A percentile compares a stretch with the other conserved stretches of the same genome.
These are phyloP conservation scores for Harpalus rubripes DNA, from an alignment of 2,888 invertebrate species.

Conservation along the genomic window DNA sequence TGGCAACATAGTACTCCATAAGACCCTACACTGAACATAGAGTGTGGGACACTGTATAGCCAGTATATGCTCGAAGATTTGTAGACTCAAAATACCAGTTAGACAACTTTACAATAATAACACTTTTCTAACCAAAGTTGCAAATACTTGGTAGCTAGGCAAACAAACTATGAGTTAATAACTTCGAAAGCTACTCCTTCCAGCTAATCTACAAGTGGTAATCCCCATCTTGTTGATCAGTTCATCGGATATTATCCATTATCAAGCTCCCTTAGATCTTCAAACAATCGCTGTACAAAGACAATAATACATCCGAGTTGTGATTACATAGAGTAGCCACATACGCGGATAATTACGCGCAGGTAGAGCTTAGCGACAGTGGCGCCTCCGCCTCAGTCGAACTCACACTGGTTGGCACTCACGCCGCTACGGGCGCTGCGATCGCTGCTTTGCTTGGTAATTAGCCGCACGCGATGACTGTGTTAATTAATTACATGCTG, in stretches of 20 bases:
- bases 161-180: too few species aligned
- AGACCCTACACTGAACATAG: too few species aligned
- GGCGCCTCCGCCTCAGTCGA: constrained; percentile 6
- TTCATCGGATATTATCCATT: constrained; percentile 46
- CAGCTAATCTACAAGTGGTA: constrained; percentile 10
- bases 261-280: constrained; percentile 17
- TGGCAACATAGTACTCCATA: too few species aligned
- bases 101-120: too few species aligned
- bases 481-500: constrained; percentile 64
- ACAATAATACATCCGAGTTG: constrained; percentile 39
- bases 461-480: constrained; percentile 65
- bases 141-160: too few species aligned
- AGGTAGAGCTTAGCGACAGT: constrained; percentile 28
- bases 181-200: not conserved
- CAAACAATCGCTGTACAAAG: constrained; percentile 33
- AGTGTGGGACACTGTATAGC: too few species aligned
- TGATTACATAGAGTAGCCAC: constrained; percentile 50
- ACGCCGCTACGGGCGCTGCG: constrained; percentile 38
- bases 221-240: not conserved
- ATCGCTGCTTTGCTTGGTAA: constrained; percentile 50
- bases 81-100: too few species aligned
- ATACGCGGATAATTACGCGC: constrained; percentile 37
- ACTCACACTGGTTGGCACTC: not conserved
- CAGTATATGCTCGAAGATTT: too few species aligned
- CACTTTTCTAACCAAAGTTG: too few species aligned